phyloP scores from a whole-genome alignment of 2,113 vertebrate species.

The Eptesicus fuscus region DNA sequence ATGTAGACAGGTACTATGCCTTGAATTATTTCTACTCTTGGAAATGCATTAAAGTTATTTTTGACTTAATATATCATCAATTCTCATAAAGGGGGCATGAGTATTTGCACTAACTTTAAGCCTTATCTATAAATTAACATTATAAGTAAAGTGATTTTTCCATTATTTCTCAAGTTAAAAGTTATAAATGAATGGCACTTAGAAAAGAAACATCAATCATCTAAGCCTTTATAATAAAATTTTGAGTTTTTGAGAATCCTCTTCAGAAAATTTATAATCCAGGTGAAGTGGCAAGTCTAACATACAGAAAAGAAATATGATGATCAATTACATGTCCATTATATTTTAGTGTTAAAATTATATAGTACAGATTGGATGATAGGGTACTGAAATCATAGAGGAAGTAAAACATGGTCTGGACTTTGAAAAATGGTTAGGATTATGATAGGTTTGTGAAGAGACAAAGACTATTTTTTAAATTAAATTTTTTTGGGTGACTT shows the following conservation, averaged over 20 bases:
- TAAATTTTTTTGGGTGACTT: too few relatives aligned
- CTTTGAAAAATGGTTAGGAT: neutral
- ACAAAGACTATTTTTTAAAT: neutral
- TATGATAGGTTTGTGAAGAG: neutral
- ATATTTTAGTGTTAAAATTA: neutral
- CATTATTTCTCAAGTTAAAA: neutral
- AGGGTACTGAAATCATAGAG: neutral
- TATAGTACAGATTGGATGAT: neutral
- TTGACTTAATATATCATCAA: neutral
- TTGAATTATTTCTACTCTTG: neutral
- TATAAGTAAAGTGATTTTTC: neutral
- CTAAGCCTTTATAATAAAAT: neutral
- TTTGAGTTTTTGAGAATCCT: neutral
- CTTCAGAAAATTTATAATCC: neutral
- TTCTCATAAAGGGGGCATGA: neutral
- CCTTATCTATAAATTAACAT: neutral
- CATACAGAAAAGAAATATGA: neutral
- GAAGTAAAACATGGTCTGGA: neutral
- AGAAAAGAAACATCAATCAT: neutral
- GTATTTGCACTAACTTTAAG: neutral
- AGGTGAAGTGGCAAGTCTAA: neutral
- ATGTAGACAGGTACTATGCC: neutral
- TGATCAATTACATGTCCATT: neutral
- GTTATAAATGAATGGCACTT: neutral
- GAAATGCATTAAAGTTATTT: neutral